A percentile compares a stretch with the other conserved stretches of the same genome.
Conservation (phyloP, 37 sponge, comb jelly and placozoan species). For the Geodia barretti region DNA sequence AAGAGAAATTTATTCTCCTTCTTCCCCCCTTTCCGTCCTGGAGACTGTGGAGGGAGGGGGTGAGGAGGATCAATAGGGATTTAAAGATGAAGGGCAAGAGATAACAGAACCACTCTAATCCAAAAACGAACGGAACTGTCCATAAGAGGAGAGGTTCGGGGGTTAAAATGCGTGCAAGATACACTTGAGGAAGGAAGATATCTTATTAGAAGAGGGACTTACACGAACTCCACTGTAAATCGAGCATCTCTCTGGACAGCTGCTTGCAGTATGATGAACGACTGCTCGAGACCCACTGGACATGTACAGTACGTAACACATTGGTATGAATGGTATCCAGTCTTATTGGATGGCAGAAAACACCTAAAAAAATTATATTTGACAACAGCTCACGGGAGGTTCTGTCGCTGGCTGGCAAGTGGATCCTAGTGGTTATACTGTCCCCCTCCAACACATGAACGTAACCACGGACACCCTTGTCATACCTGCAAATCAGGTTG, state of each 20-base stretch:
- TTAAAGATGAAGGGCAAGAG: background rate
- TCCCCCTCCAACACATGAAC: constrained; percentile 80
- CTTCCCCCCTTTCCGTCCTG: constrained; percentile 46
- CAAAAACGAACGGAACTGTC: background rate
- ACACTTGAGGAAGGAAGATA: too few species aligned
- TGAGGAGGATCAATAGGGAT: background rate
- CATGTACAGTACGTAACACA: background rate
- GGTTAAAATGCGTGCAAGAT: background rate
- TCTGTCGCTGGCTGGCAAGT: constrained; percentile 79
- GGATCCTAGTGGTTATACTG: constrained; percentile 72
- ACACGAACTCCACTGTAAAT: constrained; percentile 68
- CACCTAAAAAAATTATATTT: background rate
- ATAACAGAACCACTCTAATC: background rate
- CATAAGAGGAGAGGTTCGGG: background rate
- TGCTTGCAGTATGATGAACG: constrained; percentile 64
- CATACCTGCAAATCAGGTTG: constrained; percentile 66
- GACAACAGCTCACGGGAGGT: constrained; percentile 36
- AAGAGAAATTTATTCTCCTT: constrained; percentile 76
- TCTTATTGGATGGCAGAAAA: background rate
- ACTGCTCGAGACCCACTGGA: constrained; percentile 76
- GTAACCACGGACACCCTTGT: constrained; percentile 68
- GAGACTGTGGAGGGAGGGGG: constrained; percentile 28
- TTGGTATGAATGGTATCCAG: background rate
- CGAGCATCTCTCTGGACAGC: constrained; percentile 31
- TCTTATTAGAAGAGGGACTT: background rate